Conservation (phyloP, 2,113 vertebrate genomes). For the Engystomops pustulosus region DNA sequence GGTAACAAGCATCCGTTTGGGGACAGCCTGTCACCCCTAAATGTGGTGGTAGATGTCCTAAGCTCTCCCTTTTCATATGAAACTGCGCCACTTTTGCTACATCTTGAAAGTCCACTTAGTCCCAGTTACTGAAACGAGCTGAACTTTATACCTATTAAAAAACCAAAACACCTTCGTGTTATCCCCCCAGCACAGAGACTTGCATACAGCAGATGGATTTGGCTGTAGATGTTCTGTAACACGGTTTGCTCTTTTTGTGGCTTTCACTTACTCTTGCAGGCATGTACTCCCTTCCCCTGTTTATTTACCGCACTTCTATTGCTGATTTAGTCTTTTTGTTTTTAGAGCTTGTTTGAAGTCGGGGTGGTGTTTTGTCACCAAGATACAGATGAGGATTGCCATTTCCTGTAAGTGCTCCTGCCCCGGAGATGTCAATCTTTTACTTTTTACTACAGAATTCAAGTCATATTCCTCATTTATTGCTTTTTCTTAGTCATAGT, state of each 20-base stretch:
- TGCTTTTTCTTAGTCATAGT: neutral
- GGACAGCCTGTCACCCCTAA: no score
- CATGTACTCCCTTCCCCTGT: neutral
- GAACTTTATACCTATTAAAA: no score
- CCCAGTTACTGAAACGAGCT: no score
- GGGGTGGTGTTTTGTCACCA: slow-evolving; percentile 88
- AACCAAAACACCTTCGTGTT: no score
- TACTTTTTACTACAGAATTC: neutral
- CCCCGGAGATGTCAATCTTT: neutral
- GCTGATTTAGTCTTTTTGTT: slow-evolving; percentile 56
- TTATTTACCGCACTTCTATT: neutral
- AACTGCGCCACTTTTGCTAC: no score
- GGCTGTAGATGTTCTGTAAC: no score
- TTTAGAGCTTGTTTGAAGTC: slow-evolving; percentile 91
- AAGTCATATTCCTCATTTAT: neutral
- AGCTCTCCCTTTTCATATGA: no score
- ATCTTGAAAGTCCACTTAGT: no score
- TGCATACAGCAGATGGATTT: no score
- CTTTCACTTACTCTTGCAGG: neutral
- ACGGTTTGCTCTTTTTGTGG: neutral
- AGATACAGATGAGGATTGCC: slow-evolving; percentile 90
- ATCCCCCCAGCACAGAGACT: no score
- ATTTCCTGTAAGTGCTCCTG: slow-evolving; percentile 89
- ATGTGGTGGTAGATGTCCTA: no score
- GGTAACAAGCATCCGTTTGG: no score